These are phyloP conservation scores for Dryadula phaetusa DNA, from an alignment of 2,888 invertebrate genomes.

Conservation along the genomic window DNA sequence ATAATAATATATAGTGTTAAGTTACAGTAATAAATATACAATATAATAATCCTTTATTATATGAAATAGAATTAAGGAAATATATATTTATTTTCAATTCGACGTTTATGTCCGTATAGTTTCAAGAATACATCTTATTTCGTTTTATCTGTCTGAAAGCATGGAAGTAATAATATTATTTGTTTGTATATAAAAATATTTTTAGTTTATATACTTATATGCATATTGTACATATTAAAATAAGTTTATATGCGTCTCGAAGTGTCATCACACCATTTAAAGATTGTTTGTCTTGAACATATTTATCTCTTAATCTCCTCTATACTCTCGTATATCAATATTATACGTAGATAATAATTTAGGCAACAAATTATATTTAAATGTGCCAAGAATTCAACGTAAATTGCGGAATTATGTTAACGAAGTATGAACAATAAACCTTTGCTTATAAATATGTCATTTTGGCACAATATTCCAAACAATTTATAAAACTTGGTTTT, in stretches of 20 bases:
- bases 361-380: conserved; percentile 36
- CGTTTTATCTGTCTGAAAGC: too few species aligned
- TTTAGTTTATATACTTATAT: not conserved
- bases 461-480: not conserved
- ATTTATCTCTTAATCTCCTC: conserved; percentile 23
- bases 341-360: conserved; percentile 17
- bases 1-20: too few species aligned
- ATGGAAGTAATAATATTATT: too few species aligned
- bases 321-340: too few species aligned
- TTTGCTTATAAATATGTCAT: not conserved
- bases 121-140: too few species aligned
- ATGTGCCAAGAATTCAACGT: conserved; percentile 41
- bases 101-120: too few species aligned
- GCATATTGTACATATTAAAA: not conserved
- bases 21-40: too few species aligned
- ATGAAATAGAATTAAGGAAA: too few species aligned
- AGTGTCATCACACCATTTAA: not conserved
- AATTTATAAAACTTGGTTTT: not conserved
- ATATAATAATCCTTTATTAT: too few species aligned
- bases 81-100: too few species aligned
- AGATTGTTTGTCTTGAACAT: conserved; percentile 1
- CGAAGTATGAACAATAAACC: conserved; percentile 9
- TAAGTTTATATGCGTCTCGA: not conserved
- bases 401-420: conserved; percentile 46
- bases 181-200: too few species aligned